Conservation (phyloP, 2,113 vertebrate genomes). For the Alces alces region DNA sequence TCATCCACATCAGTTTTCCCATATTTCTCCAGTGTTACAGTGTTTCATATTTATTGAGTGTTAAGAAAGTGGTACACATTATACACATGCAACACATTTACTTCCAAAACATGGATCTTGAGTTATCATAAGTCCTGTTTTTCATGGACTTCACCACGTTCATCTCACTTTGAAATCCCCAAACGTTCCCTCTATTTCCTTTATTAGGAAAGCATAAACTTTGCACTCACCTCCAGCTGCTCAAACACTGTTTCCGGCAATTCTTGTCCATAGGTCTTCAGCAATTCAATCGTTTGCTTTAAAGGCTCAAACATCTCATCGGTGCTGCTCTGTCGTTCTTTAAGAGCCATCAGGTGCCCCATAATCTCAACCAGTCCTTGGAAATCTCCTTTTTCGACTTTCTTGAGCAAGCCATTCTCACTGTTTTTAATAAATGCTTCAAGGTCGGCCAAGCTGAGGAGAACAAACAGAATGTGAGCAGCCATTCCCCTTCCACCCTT, state of each 20-base stretch:
- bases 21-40: not conserved
- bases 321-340: slow-evolving; percentile 86
- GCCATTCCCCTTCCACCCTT: not conserved
- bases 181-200: not conserved
- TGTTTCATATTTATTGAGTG: not conserved
- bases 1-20: not conserved
- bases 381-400: slow-evolving; percentile 87
- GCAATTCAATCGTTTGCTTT: slow-evolving; percentile 89
- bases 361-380: slow-evolving; percentile 87
- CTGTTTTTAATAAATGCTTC: slow-evolving; percentile 84
- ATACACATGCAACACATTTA: rapidly evolving
- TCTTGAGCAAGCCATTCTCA: slow-evolving; percentile 82
- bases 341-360: slow-evolving; percentile 90
- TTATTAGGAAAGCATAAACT: not conserved
- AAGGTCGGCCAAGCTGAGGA: slow-evolving; percentile 88
- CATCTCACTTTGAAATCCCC: not conserved
- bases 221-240: slow-evolving; percentile 87
- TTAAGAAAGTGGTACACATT: not conserved
- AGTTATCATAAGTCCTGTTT: not conserved
- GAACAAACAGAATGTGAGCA: not conserved
- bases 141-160: not conserved
- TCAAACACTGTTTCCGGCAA: slow-evolving; percentile 87
- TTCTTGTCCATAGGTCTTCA: slow-evolving; percentile 91
- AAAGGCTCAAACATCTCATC: slow-evolving; percentile 95
- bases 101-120: not conserved